Conservation (phyloP, 2,113 vertebrate species). For the Micromys minutus region DNA sequence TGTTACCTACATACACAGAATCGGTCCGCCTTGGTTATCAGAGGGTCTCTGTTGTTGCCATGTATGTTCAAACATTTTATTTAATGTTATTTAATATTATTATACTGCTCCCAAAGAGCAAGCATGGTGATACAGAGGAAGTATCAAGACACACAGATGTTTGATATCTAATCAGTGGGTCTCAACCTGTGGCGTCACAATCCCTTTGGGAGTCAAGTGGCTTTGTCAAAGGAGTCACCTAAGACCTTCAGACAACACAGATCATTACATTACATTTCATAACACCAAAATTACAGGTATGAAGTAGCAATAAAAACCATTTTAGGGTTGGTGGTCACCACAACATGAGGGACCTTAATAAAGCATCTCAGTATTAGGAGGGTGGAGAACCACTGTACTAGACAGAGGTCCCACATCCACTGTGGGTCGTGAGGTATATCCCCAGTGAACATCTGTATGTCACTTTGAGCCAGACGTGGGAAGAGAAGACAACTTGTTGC, state of each 20-base stretch:
- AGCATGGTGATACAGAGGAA: not conserved
- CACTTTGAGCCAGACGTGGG: not conserved
- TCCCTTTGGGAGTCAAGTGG: not conserved
- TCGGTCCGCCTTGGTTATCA: not conserved
- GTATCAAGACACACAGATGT: not conserved
- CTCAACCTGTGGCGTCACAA: not conserved
- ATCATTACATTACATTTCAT: not conserved
- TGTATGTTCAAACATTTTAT: not conserved
- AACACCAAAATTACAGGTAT: not conserved
- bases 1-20: not conserved
- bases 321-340: not conserved
- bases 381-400: not conserved
- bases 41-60: not conserved
- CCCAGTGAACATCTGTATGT: not conserved
- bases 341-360: not conserved
- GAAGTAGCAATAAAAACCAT: not conserved
- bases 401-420: not conserved
- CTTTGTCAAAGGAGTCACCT: not conserved
- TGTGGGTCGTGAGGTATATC: not conserved
- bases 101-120: not conserved
- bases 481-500: not conserved
- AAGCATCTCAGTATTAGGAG: not conserved
- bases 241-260: not conserved
- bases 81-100: too few relatives aligned
- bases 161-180: too few relatives aligned